Conservation (phyloP, 2,888 invertebrate species). For the Malacosoma neustria region DNA sequence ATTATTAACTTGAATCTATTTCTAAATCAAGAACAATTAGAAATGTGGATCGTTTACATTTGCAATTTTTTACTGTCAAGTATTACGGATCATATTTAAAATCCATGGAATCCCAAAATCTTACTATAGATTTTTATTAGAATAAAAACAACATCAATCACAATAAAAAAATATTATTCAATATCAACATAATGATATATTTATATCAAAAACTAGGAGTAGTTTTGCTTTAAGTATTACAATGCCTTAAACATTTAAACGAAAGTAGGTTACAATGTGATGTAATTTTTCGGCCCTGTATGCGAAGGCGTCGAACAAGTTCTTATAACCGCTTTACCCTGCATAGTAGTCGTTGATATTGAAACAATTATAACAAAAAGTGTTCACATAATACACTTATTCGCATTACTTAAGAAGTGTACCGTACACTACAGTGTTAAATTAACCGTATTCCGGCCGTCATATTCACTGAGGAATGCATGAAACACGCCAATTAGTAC, state of each 20-base stretch:
- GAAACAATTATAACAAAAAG: neutral
- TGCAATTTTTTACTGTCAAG: too few relatives aligned
- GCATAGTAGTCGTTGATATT: neutral
- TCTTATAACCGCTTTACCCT: neutral
- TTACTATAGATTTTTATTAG: too few relatives aligned
- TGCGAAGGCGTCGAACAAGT: slow-evolving; percentile 23
- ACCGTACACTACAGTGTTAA: neutral
- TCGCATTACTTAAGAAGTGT: neutral
- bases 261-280: slow-evolving; percentile 47
- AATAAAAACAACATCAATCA: too few relatives aligned
- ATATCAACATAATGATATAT: too few relatives aligned
- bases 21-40: too few relatives aligned
- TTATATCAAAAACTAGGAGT: too few relatives aligned
- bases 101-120: too few relatives aligned
- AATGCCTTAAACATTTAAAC: slow-evolving; percentile 12
- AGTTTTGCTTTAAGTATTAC: neutral
- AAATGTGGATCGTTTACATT: too few relatives aligned
- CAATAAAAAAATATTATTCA: too few relatives aligned
- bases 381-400: neutral
- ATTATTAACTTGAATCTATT: too few relatives aligned
- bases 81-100: too few relatives aligned
- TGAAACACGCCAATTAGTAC: neutral
- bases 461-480: neutral
- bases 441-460: neutral
- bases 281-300: slow-evolving; percentile 42